Evolutionary conservation across 1,140 invertebrate genomes (phyloP).

Genomic region (Orius insidiosus): DNA sequence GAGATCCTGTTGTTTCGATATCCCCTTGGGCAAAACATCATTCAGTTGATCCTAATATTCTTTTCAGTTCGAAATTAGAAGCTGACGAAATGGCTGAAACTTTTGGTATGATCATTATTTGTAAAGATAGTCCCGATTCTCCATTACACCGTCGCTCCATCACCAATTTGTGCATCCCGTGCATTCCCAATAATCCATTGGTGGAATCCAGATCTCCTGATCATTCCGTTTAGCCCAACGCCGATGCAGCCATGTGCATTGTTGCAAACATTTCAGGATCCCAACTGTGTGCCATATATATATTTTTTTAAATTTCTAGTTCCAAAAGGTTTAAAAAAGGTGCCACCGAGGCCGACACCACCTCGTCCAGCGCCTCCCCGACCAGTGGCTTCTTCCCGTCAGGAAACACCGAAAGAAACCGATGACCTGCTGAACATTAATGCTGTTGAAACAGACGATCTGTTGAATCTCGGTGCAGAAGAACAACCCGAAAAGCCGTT

Average conservation of each 20-base stretch:
- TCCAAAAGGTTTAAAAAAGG: conserved; percentile 12
- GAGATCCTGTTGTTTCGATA: conserved; percentile 37
- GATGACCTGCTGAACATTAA: conserved; percentile 2
- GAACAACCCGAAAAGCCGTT: no score
- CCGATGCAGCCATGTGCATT: no score
- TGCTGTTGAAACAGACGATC: conserved; percentile 11
- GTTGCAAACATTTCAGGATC: no score
- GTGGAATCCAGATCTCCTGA: no score
- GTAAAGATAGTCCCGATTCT: neutral
- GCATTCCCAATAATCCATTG: no score
- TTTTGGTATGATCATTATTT: conserved; percentile 38
- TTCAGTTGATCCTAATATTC: conserved; percentile 33
- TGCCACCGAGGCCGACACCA: conserved; percentile 11
- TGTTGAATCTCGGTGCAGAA: conserved; percentile 13
- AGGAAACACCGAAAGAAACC: conserved; percentile 4
- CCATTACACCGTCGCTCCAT: no score
- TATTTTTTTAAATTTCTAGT: no score
- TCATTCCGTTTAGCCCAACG: no score
- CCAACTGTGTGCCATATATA: no score
- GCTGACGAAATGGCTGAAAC: conserved; percentile 66
- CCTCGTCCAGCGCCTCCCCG: conserved; percentile 17
- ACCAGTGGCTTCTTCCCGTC: conserved; percentile 10
- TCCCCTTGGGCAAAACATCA: conserved; percentile 60
- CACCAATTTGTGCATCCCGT: no score
- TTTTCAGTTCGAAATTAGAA: conserved; percentile 68